phyloP scores from a whole-genome alignment of 2,888 invertebrate genomes.

The Hermaeophaga mercurialis region DNA sequence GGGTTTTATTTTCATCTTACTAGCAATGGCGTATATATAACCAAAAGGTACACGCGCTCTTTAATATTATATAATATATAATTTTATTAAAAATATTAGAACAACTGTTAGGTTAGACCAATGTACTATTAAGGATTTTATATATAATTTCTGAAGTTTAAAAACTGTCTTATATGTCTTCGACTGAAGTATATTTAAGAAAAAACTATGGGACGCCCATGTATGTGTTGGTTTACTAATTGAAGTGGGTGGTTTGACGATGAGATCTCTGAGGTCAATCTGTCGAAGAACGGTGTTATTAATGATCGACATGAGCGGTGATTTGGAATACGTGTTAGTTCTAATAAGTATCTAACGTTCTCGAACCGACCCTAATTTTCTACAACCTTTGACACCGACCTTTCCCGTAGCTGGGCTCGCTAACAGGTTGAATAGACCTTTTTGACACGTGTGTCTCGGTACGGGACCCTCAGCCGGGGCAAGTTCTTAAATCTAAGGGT shows the following conservation, averaged over 20 bases:
- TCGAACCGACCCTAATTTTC: conserved; percentile 20
- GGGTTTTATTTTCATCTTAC: not conserved
- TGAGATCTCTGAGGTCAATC: conserved; percentile 9
- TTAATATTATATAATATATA: no score
- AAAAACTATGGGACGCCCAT: not conserved
- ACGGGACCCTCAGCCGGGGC: conserved; percentile 14
- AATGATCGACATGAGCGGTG: conserved; percentile 4
- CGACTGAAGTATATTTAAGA: no score
- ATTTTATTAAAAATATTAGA: no score
- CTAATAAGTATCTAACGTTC: conserved; percentile 16
- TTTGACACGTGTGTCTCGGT: conserved; percentile 16
- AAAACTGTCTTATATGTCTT: no score
- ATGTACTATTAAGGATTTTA: no score
- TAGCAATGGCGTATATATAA: no score
- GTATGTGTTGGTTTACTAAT: not conserved
- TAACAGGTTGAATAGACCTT: conserved; percentile 9
- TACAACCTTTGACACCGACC: conserved; percentile 11
- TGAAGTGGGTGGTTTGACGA: not conserved
- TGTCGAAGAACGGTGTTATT: conserved; percentile 9
- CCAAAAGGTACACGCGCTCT: no score
- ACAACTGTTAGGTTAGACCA: no score
- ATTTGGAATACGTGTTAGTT: conserved; percentile 9
- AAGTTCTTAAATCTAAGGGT: conserved; percentile 12
- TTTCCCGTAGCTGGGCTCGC: conserved; percentile 3
- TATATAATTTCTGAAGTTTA: no score